Percentiles rank a stretch among this genome's conserved stretches.
phyloP scores from a whole-genome alignment of 2,888 invertebrate genomes.

The Idaea aversata region DNA sequence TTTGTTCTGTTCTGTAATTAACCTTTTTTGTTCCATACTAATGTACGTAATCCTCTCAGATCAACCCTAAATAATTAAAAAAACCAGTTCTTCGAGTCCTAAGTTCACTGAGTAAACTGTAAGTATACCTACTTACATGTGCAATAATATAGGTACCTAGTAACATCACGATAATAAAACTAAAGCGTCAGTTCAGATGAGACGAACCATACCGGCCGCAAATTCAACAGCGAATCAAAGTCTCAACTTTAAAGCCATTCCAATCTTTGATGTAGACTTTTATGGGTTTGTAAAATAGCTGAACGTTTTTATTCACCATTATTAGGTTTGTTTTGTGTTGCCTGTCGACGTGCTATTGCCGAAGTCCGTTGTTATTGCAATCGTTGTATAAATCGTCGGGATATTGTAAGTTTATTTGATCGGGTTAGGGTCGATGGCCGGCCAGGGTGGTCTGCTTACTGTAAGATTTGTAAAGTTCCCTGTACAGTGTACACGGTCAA shows the following conservation, averaged over 20 bases:
- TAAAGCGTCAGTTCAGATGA: constrained; percentile 21
- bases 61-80: not conserved
- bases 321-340: constrained; percentile 44
- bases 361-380: constrained; percentile 39
- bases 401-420: constrained; percentile 50
- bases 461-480: not conserved
- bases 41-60: too few relatives aligned
- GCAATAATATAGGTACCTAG: not conserved
- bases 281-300: constrained; percentile 53
- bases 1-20: too few relatives aligned
- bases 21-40: too few relatives aligned
- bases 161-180: constrained; percentile 14
- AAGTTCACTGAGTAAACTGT: not conserved
- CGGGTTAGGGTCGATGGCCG: constrained; percentile 53
- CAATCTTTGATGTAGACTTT: constrained; percentile 53
- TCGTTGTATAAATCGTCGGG: constrained; percentile 55
- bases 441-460: constrained; percentile 46
- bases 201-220: constrained; percentile 2
- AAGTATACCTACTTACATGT: not conserved
- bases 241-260: constrained; percentile 31
- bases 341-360: constrained; percentile 29
- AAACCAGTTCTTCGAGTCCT: not conserved
- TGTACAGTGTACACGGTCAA: not conserved
- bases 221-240: constrained; percentile 15
- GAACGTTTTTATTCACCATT: constrained; percentile 52